These are phyloP conservation scores for Octonoba sinensis DNA, from an alignment of 2,888 invertebrate species.

Conservation along the genomic window DNA sequence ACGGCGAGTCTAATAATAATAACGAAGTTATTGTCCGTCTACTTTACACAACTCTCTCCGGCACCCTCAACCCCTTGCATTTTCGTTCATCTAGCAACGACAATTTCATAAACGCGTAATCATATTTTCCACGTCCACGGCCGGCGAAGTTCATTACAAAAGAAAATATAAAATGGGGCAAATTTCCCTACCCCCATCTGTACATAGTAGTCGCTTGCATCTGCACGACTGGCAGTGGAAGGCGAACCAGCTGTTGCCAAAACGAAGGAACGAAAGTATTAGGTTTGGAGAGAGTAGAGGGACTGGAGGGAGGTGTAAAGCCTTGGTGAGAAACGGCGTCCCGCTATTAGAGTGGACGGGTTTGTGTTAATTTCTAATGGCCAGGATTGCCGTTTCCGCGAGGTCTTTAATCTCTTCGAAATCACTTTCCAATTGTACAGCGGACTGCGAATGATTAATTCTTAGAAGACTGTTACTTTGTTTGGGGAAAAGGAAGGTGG, in stretches of 20 bases:
- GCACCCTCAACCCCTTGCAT: not conserved
- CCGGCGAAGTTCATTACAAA: conserved; percentile 52
- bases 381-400: conserved; percentile 57
- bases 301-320: not conserved
- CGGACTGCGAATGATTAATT: conserved; percentile 64
- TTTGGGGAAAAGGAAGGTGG: conserved; percentile 16
- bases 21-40: conserved; percentile 63
- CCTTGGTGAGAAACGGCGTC: conserved; percentile 47
- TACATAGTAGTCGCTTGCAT: conserved; percentile 7
- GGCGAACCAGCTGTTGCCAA: conserved; percentile 58
- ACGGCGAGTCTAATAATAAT: conserved; percentile 57
- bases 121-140: conserved; percentile 61
- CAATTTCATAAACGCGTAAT: conserved; percentile 59
- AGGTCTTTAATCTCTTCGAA: conserved; percentile 61
- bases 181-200: not conserved
- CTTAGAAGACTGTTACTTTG: conserved; percentile 46
- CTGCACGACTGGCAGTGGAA: conserved; percentile 7
- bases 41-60: conserved; percentile 31
- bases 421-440: conserved; percentile 63
- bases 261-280: conserved; percentile 58
- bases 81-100: conserved; percentile 11
- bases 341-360: conserved; percentile 59
- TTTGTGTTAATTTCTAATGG: conserved; percentile 64
- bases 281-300: conserved; percentile 28
- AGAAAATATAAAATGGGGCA: conserved; percentile 58